A percentile compares a stretch with the other conserved stretches of the same genome.
phyloP scores from a whole-genome alignment of 2,888 invertebrate genomes.

The Heliconius ethilla region DNA sequence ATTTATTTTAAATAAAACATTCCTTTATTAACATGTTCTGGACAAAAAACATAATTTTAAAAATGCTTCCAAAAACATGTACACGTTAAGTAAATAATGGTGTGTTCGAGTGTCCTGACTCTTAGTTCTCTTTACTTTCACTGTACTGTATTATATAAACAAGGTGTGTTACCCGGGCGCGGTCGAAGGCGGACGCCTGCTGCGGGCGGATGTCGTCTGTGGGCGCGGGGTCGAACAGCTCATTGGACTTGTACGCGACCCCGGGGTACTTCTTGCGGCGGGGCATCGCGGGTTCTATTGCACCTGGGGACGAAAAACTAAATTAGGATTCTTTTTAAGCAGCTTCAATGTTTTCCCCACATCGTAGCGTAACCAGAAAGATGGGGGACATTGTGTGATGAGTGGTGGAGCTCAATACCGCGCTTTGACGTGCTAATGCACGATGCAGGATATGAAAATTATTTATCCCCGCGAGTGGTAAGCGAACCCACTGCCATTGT shows the following conservation, averaged over 20 bases:
- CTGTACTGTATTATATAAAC: background rate
- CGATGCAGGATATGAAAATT: background rate
- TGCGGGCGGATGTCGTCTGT: slow-evolving; percentile 81
- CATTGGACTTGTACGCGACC: slow-evolving; percentile 92
- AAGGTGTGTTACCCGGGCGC: slow-evolving; percentile 83
- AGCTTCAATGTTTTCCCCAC: too few species aligned
- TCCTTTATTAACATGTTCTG: too few species aligned
- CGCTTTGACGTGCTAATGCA: background rate
- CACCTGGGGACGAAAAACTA: slow-evolving; percentile 55
- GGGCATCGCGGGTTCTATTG: slow-evolving; percentile 91
- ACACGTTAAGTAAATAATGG: too few species aligned
- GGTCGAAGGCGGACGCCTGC: slow-evolving; percentile 81
- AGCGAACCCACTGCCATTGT: background rate
- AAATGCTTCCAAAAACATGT: too few species aligned
- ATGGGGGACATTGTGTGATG: background rate
- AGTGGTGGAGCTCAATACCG: background rate
- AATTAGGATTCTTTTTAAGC: background rate
- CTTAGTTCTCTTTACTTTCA: too few species aligned
- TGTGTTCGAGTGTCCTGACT: too few species aligned
- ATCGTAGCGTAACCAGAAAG: too few species aligned
- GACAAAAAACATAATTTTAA: too few species aligned
- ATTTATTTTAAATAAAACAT: too few species aligned
- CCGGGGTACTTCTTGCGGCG: slow-evolving; percentile 94
- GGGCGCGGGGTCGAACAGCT: slow-evolving; percentile 87
- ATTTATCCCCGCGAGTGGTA: background rate